Percentiles rank a stretch among this genome's conserved stretches.
Evolutionary conservation across 2,113 vertebrate genomes (phyloP).

Genomic region (Dermatemys mawii): DNA sequence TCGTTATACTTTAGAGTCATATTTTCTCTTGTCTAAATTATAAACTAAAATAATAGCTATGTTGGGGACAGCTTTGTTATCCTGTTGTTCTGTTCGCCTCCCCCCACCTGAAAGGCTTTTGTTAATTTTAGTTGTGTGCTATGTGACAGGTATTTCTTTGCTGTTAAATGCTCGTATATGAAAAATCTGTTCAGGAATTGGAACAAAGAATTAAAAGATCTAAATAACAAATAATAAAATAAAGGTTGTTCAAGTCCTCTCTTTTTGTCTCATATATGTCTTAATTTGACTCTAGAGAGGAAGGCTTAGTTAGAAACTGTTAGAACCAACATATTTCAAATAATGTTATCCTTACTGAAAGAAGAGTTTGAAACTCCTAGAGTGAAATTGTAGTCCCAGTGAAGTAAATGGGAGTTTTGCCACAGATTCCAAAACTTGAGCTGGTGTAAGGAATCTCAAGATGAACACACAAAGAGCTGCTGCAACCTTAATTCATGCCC

Average conservation of each 20-base stretch:
- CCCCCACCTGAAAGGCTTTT: neutral
- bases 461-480: neutral
- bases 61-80: rapidly evolving
- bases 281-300: rapidly evolving
- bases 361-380: rapidly evolving
- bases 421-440: neutral
- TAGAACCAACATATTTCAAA: neutral
- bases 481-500: neutral
- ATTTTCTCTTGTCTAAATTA: neutral
- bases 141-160: neutral
- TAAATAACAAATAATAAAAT: neutral
- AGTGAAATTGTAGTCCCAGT: rapidly evolving
- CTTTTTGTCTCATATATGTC: neutral
- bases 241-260: rapidly evolving
- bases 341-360: neutral
- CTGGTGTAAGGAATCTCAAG: neutral
- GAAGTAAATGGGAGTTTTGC: neutral
- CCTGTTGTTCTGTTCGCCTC: neutral
- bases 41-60: neutral
- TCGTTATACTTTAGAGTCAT: rapidly evolving
- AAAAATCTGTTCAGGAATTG: neutral
- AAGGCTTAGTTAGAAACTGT: rapidly evolving
- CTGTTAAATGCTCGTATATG: rapidly evolving
- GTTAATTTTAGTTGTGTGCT: neutral
- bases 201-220: neutral